Conservation (phyloP, 1,140 invertebrate genomes). For the Kradibia gibbosae region DNA sequence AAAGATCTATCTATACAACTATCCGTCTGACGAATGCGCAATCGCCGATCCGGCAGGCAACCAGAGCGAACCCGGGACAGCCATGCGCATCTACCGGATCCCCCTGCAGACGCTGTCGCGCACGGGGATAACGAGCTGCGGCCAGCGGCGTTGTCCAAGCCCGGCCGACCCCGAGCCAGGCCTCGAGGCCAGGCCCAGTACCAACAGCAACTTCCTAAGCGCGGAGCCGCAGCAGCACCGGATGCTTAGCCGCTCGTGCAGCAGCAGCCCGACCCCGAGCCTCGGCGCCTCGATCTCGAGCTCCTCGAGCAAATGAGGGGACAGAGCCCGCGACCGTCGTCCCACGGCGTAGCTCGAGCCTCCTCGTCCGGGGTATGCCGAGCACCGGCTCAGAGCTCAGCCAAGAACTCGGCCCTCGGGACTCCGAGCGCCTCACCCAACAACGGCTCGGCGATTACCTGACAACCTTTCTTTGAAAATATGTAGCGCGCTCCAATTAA, state of each 20-base stretch:
- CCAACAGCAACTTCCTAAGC: constrained; percentile 60
- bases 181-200: background rate
- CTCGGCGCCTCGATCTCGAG: constrained; percentile 54
- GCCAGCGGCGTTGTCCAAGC: constrained; percentile 59
- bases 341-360: no score
- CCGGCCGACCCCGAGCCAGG: constrained; percentile 59
- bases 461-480: background rate
- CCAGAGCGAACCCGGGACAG: constrained; percentile 61
- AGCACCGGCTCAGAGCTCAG: no score
- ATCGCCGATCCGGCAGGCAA: background rate
- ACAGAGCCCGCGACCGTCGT: no score
- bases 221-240: constrained; percentile 64
- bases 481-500: constrained; percentile 5
- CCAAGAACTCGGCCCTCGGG: no score
- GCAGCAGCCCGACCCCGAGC: constrained; percentile 71
- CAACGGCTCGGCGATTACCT: background rate
- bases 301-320: constrained; percentile 55
- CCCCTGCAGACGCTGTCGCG: constrained; percentile 69
- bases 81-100: constrained; percentile 75
- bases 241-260: constrained; percentile 70
- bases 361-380: no score
- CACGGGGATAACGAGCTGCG: constrained; percentile 53
- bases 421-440: background rate
- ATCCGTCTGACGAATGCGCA: background rate
- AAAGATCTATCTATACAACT: no score